phyloP scores from a whole-genome alignment of 2,113 vertebrate genomes.

The Dromiciops gliroides region DNA sequence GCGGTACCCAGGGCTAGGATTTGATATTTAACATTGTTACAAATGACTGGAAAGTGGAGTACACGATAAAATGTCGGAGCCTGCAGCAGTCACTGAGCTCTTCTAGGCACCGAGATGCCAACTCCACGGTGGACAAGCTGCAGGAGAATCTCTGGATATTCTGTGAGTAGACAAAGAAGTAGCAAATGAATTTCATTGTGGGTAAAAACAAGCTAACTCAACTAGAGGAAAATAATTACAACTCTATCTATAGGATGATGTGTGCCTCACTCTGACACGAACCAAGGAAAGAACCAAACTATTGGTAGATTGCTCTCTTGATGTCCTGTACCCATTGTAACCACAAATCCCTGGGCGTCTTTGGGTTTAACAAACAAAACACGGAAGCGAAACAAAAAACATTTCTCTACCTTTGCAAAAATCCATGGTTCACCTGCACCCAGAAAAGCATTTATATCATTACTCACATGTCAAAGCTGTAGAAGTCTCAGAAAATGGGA shows the following conservation, averaged over 20 bases:
- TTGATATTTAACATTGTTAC: not conserved
- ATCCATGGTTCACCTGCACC: not conserved
- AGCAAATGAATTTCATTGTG: not conserved
- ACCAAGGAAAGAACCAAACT: not conserved
- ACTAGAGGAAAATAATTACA: not conserved
- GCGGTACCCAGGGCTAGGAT: not conserved
- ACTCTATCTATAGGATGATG: not conserved
- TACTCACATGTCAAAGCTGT: not conserved
- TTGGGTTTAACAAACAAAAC: not conserved
- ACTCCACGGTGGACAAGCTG: not conserved
- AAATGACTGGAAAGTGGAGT: not conserved
- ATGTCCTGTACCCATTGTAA: not conserved
- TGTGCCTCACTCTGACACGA: rapidly evolving
- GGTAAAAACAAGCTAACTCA: not conserved
- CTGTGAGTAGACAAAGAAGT: not conserved
- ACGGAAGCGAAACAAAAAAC: not conserved
- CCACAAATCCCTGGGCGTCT: not conserved
- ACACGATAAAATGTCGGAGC: not conserved
- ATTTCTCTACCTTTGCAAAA: not conserved
- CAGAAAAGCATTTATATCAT: not conserved
- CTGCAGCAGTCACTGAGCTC: not conserved
- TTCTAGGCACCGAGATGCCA: not conserved
- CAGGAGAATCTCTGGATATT: not conserved
- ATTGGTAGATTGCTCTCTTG: not conserved
- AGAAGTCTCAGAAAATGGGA: not conserved